A percentile compares a stretch with the other conserved stretches of the same genome.
Evolutionary conservation across 2,888 invertebrate genomes (phyloP).

Genomic region (Acanthosepion pharaonis): DNA sequence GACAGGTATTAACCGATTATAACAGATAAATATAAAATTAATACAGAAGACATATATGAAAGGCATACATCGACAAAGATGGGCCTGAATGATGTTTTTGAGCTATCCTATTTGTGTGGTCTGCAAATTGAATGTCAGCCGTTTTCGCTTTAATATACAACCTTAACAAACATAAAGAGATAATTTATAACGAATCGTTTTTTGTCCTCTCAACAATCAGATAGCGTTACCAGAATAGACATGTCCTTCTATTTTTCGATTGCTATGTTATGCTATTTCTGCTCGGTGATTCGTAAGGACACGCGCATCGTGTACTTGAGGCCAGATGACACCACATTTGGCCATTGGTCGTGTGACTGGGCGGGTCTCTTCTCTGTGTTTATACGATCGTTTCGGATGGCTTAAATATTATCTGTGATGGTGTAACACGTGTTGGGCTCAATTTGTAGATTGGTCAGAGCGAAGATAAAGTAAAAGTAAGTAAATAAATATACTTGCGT

Average conservation of each 20-base stretch:
- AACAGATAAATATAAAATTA: too few species aligned
- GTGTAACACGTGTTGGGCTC: neutral
- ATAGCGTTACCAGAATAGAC: neutral
- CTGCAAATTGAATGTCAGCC: too few species aligned
- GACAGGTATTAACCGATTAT: too few species aligned
- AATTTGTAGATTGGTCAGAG: neutral
- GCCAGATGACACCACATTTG: neutral
- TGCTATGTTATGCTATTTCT: neutral
- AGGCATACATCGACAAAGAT: too few species aligned
- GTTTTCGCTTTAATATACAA: too few species aligned
- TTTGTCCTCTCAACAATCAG: neutral
- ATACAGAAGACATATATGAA: too few species aligned
- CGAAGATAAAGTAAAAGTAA: too few species aligned
- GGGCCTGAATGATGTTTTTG: too few species aligned
- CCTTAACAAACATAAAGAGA: too few species aligned
- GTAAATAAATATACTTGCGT: too few species aligned
- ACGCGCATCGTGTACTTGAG: neutral
- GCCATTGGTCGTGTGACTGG: neutral
- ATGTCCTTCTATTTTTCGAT: neutral
- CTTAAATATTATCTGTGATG: neutral
- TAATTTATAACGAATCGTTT: neutral
- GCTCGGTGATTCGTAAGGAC: neutral
- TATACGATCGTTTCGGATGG: neutral
- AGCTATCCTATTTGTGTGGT: too few species aligned
- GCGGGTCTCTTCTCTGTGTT: neutral